Conservation (phyloP, 2,797 vertebrate genomes). For the Xyrichtys novacula region DNA sequence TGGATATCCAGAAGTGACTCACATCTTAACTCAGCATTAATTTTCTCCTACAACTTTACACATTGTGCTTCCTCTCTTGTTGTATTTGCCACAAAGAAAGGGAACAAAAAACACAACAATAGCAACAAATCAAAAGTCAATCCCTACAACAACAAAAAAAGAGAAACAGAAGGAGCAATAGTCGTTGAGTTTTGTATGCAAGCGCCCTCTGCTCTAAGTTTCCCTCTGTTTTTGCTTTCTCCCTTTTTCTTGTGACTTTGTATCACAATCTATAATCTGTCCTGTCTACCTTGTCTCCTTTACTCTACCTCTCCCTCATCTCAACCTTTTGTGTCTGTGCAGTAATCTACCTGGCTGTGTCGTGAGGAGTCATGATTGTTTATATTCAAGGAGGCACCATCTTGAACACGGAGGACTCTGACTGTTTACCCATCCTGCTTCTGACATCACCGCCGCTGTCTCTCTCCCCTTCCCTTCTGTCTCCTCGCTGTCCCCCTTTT, state of each 20-base stretch:
- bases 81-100: too few species aligned
- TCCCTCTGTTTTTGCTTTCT: neutral
- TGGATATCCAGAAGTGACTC: conserved; percentile 11
- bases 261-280: conserved; percentile 52
- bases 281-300: conserved; percentile 47
- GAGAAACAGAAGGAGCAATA: neutral
- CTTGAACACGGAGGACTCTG: conserved; percentile 75
- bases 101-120: too few species aligned
- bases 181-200: neutral
- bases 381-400: conserved; percentile 78
- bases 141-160: neutral
- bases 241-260: conserved; percentile 37
- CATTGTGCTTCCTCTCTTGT: neutral
- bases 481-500: conserved; percentile 50
- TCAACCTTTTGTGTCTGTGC: conserved; percentile 61
- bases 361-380: conserved; percentile 73
- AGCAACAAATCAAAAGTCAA: conserved; percentile 10
- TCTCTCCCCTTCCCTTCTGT: conserved; percentile 25
- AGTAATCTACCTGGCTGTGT: conserved; percentile 60
- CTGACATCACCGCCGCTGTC: conserved; percentile 55
- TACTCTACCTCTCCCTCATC: conserved; percentile 37
- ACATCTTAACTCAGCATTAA: conserved; percentile 1
- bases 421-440: conserved; percentile 77
- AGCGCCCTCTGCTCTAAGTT: neutral
- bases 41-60: neutral